Base-by-base conservation (phyloP, 1,140 invertebrate species). In the Atta texana region DNA sequence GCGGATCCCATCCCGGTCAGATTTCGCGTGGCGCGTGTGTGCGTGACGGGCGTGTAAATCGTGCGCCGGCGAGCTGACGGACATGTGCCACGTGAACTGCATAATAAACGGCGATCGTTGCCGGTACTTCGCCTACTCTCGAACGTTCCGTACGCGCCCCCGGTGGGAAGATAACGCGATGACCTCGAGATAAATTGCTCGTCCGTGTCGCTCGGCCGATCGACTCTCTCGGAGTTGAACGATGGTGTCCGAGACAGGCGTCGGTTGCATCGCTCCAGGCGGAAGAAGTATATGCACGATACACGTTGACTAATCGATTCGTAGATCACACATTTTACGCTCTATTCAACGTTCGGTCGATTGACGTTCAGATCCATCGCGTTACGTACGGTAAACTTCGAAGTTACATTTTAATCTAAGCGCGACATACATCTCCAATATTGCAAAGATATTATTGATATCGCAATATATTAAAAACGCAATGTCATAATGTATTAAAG, bases 11-110 rank as follows among this genome's bases (percentile, higher is more conserved):
- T 51, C 78, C 59, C 75, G 71, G 78, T 78, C 31, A 74, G 88
- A 90, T 89, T 89, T 76, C 87, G 86, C 86, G 84, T 71, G 86
- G 86, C 69, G 74, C 72, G 81, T 85, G 86, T 86, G 86, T 80
- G 80, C 89, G 86, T 90, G 88, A 90, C 88, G 75, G 59, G 88
- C 68, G 78, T 90, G 88, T 78, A 90, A 90, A 88, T 44, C 49
- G 74, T 61, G 39, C 39, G 39, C 61, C 64, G 31, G 55, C 77
- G 39, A 84, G 57, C 75, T 89, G 90, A 91, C 89, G 90, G 90
- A 91, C 89, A 82, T 89, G 90, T 81, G 85, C 90, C 90, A 91
- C 90, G 90, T 91, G 90, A 90, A 87, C 68, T 84, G 89, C 90
- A 91, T 91, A 91, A 91, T 85, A 87, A 91, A 82, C 44, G 75